phyloP scores from a whole-genome alignment of 2,113 vertebrate genomes.

The Odocoileus virginianus region DNA sequence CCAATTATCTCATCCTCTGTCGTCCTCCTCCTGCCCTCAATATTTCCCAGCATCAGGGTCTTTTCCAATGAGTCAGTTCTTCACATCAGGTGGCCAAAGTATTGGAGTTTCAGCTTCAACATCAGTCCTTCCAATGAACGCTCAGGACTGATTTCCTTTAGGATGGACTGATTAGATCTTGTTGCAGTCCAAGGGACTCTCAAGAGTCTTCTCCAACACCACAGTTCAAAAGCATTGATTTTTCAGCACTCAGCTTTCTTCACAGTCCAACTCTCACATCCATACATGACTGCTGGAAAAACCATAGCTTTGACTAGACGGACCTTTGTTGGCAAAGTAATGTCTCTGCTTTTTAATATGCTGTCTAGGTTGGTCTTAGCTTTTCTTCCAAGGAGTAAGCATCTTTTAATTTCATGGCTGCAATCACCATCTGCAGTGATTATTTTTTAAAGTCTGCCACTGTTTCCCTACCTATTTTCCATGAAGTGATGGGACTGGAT shows the following conservation, averaged over 20 bases:
- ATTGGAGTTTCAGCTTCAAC: not conserved
- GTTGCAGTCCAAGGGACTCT: not conserved
- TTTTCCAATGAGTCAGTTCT: not conserved
- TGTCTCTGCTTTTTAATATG: not conserved
- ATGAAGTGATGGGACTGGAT: not conserved
- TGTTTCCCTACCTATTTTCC: not conserved
- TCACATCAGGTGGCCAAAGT: not conserved
- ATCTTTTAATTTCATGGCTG: not conserved
- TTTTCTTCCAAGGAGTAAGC: not conserved
- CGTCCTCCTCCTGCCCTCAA: rapidly evolving
- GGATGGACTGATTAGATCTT: not conserved
- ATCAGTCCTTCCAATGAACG: not conserved
- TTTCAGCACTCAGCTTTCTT: not conserved
- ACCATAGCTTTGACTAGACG: not conserved
- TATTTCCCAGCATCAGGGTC: not conserved
- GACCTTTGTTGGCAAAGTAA: not conserved
- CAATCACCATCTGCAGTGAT: not conserved
- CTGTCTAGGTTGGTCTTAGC: not conserved
- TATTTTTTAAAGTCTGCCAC: not conserved
- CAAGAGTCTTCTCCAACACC: not conserved
- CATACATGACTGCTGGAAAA: not conserved
- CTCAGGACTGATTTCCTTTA: not conserved
- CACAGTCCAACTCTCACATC: not conserved
- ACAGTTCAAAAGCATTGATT: not conserved
- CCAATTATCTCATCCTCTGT: not conserved